Evolutionary conservation across 2,797 vertebrate genomes (phyloP), one percentile per base, ranked within the genome.

Genomic region (Acanthornis magna): DNA sequence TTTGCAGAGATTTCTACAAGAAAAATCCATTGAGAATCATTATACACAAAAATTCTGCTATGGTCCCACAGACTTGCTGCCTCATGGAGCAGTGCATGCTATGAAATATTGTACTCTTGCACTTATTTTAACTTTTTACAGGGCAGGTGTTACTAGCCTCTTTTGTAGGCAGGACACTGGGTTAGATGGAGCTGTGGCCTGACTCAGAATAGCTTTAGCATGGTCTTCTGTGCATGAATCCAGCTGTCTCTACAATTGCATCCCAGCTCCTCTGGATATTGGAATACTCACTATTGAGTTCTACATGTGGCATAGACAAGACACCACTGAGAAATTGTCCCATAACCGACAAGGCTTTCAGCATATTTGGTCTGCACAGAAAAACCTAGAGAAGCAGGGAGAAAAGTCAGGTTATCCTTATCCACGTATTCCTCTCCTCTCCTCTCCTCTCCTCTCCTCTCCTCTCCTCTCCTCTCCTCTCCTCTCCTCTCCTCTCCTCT

Each of bases 331-430:
- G 34, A 76, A 72, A 54, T 10, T 36, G 8, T 9, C 12, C 61
- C 3, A 1, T 38, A 6, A 6, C 6, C 14, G 29, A 9, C 0
- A 0, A 43, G n/a, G 16, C 18, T 67, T 90, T 88, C 29, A 32
- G 45, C 38, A 43, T 16, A 21, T 22, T 4, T 2, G 14, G 5
- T 36, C 34, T 85, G 55, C 3, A 3, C 32, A 73, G 30, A 42
- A 95, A 74, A 58, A 54, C 17, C 55, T 40, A 25, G 34, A 57
- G 71, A 58, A 67, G 29, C 11, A 38, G 38, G 13, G 43, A 19
- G 20, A 80, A 82, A 57, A 13, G 7, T 61, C 29, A 72, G 23
- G 20, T 68, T 88, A 34, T 73, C 27, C 34, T 79, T 50, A 34
- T 13, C 29, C 32, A 34, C 21, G 42, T 30, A 12, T 18, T 38